Evolutionary conservation across 2,113 vertebrate species (phyloP), one percentile per base, ranked within the genome.

Genomic region (Tympanuchus pallidicinctus): DNA sequence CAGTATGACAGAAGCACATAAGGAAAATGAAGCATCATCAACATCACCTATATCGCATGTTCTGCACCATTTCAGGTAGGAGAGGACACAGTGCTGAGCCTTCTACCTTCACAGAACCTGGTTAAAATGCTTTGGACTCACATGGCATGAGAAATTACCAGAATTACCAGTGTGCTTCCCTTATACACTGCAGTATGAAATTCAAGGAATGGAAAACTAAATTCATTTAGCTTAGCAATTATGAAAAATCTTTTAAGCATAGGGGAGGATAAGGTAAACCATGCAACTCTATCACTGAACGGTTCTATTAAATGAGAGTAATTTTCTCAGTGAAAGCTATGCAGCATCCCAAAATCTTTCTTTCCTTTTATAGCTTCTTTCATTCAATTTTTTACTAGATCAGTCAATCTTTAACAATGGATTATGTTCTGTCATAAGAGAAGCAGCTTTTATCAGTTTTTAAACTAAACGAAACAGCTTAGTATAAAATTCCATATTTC

Each of bases 51-150:
- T n/a, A 32, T 4, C 24, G 82, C 34, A 64, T 0, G 1, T 5
- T 60, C 52, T 74, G 45, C 40, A 50, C 6, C 1, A 0, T 17
- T 1, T 3, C 38, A 47, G 2, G 52, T 17, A 36, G 18, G 45
- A 77, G 12, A 60, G 9, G 16, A 43, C 14, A 42, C 20, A 36
- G 8, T 0, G 28, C 15, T 15, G 21, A 84, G n/a, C 6, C 13
- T 36, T 43, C 9, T 36, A 80, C 19, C 25, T 70, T 52, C 47
- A 25, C 32, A 85, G 34, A 47, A 82, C 16, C 85, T 72, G 20
- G 13, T 50, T 50, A 69, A 91, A 86, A 90, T 47, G 32, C 12
- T 89, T 50, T 75, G 42, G 42, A 64, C 0, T 0, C 11, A 67
- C 71, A 38, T 38, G 86, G 24, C 24, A 40, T 67, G 32, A 81